These are phyloP conservation scores for Sinocyclocheilus anshuiensis DNA, from an alignment of 2,113 vertebrate genomes.

Conservation along the genomic window DNA sequence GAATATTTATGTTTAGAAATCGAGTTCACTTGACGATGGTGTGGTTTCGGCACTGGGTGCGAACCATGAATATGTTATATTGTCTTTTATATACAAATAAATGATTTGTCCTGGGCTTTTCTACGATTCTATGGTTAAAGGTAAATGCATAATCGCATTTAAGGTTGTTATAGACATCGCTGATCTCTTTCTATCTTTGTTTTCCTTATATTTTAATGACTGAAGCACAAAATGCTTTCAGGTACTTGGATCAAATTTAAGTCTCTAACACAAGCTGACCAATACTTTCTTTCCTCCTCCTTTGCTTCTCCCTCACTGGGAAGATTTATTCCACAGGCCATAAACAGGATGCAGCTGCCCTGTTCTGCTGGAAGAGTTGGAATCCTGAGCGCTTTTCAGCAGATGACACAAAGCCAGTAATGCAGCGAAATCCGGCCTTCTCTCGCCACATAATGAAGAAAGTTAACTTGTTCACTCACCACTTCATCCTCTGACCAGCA, in stretches of 20 bases:
- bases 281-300: conserved; percentile 48
- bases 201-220: background rate
- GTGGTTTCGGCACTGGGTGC: conserved; percentile 11
- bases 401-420: conserved; percentile 12
- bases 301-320: conserved; percentile 52
- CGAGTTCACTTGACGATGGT: background rate
- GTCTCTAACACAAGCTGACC: conserved; percentile 69
- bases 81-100: background rate
- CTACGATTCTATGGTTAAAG: background rate
- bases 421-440: conserved; percentile 7
- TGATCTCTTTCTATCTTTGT: background rate
- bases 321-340: conserved; percentile 68
- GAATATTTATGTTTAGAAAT: background rate
- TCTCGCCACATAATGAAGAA: conserved; percentile 6
- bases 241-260: conserved; percentile 64
- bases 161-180: background rate
- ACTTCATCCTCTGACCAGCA: conserved; percentile 99
- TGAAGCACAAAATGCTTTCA: conserved; percentile 43
- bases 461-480: conserved; percentile 77
- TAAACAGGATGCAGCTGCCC: conserved; percentile 85
- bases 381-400: conserved; percentile 59
- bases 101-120: conserved; percentile 10
- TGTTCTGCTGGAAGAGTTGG: conserved; percentile 53
- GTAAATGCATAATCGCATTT: background rate
- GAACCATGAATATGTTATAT: conserved; percentile 20